phyloP scores from a whole-genome alignment of 2,113 vertebrate genomes.

The Cebus imitator region DNA sequence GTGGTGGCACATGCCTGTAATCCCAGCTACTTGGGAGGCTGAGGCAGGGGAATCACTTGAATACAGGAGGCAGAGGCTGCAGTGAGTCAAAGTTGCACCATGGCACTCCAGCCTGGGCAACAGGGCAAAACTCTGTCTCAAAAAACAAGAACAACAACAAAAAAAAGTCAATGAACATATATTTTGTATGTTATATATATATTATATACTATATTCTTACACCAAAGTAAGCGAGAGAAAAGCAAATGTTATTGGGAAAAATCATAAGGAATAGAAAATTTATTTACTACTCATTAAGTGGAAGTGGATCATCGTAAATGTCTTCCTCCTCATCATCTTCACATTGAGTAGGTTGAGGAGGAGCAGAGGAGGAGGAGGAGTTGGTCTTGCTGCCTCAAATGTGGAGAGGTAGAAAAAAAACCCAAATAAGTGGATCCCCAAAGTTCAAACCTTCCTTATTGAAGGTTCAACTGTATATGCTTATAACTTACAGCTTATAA shows the following conservation, averaged over 20 bases:
- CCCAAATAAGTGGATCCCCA: background rate
- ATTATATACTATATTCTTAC: background rate
- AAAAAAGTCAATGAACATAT: background rate
- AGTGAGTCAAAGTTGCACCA: no score
- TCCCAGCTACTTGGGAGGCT: no score
- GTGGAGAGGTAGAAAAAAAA: background rate
- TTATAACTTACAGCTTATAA: background rate
- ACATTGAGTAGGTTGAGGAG: background rate
- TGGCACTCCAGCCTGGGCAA: no score
- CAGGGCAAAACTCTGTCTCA: no score
- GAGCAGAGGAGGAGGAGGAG: background rate
- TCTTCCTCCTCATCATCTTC: background rate
- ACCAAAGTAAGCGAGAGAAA: background rate
- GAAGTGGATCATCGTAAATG: background rate
- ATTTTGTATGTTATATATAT: background rate
- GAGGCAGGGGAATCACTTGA: no score
- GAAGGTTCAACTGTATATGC: background rate
- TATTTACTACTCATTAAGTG: background rate
- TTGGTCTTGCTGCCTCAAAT: background rate
- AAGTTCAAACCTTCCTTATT: background rate
- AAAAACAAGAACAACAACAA: no score
- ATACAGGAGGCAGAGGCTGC: no score
- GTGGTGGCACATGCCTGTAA: no score
- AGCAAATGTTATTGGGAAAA: background rate
- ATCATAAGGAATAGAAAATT: background rate